Percentiles rank a stretch among this genome's conserved stretches.
These are phyloP conservation scores for Anadara kagoshimensis DNA, from an alignment of 1,140 invertebrate genomes.

Conservation along the genomic window DNA sequence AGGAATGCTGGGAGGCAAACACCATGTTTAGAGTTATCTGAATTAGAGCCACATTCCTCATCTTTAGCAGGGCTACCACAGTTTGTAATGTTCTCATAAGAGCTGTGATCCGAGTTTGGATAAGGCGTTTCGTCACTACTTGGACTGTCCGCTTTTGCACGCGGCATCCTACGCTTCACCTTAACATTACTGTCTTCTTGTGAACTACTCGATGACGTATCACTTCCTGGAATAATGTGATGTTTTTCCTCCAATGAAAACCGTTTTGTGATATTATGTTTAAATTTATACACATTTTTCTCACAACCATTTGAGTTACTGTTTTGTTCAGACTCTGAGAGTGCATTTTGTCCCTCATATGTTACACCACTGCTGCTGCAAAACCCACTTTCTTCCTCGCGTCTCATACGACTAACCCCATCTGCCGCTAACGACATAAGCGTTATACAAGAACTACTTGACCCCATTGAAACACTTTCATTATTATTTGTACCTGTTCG, in stretches of 20 bases:
- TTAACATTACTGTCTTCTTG: constrained; percentile 44
- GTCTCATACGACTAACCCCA: not conserved
- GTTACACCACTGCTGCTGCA: constrained; percentile 10
- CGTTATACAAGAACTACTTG: constrained; percentile 4
- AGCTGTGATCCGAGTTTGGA: constrained; percentile 53
- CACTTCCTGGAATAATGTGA: constrained; percentile 56
- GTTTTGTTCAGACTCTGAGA: constrained; percentile 2
- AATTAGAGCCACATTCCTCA: not conserved
- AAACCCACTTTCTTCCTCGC: not conserved
- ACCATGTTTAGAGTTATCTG: not conserved
- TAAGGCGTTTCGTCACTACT: constrained; percentile 66
- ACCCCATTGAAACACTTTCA: not conserved
- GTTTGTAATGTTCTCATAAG: constrained; percentile 14
- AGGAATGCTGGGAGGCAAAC: constrained; percentile 83
- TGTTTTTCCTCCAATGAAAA: constrained; percentile 77
- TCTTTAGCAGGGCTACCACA: constrained; percentile 18
- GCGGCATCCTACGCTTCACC: constrained; percentile 35
- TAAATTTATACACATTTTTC: constrained; percentile 88
- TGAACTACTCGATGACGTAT: constrained; percentile 53
- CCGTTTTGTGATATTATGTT: constrained; percentile 93
- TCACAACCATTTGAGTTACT: constrained; percentile 21
- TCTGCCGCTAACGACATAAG: not conserved
- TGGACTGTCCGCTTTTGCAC: constrained; percentile 27
- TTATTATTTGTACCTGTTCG: not conserved
- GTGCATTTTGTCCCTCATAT: constrained; percentile 6